Conservation (phyloP, 2,888 invertebrate species). For the Tetramorium bicarinatum region DNA sequence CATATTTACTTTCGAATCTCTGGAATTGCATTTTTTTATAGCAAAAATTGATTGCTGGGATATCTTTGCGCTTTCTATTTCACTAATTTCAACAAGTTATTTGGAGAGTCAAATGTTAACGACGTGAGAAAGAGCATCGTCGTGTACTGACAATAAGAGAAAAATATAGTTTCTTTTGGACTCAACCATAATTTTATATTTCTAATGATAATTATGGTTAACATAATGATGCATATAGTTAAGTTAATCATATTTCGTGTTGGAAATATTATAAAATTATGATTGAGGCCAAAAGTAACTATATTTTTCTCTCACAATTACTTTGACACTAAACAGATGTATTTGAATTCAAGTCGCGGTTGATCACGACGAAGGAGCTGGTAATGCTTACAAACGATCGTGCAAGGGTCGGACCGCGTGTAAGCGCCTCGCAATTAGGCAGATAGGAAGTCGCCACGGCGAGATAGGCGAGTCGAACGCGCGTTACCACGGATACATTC, state of each 20-base stretch:
- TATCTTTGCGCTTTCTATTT: background rate
- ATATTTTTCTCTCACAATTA: too few species aligned
- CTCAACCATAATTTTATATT: too few species aligned
- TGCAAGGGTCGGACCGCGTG: constrained; percentile 41
- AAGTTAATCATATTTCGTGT: too few species aligned
- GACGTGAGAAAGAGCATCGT: background rate
- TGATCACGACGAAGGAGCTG: constrained; percentile 6
- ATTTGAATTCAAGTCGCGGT: background rate
- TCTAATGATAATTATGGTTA: too few species aligned
- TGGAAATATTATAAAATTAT: too few species aligned
- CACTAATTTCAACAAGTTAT: background rate
- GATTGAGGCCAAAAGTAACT: too few species aligned
- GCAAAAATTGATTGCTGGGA: background rate
- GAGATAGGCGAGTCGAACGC: constrained; percentile 80
- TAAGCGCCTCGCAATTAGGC: constrained; percentile 72
- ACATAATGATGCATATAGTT: too few species aligned
- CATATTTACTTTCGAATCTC: background rate
- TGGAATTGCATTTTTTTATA: background rate
- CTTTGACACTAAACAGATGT: background rate
- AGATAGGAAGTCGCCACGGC: constrained; percentile 78
- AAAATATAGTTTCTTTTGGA: too few species aligned
- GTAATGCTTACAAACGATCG: background rate
- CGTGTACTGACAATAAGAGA: too few species aligned
- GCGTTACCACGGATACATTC: constrained; percentile 80
- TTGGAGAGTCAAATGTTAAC: background rate